Base-by-base conservation (phyloP, 2,888 invertebrate genomes). In the Isoperla grammatica region DNA sequence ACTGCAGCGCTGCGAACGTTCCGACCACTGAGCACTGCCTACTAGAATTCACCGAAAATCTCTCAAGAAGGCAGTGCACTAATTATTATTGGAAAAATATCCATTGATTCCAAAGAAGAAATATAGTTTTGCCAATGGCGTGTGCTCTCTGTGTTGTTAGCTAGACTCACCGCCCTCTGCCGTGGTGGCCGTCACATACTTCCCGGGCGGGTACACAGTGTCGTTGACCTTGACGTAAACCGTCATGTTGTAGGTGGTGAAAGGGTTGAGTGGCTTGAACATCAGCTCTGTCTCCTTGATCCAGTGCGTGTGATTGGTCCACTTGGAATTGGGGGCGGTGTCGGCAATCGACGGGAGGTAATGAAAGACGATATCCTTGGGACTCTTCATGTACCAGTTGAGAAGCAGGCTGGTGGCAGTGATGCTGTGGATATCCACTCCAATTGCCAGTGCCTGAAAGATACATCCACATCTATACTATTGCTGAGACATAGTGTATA, bases 211-310 rank as follows among this genome's bases (percentile, higher is more conserved):
- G 62, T 83, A 86, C 0, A 80, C 80, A 37, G 65, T 66, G 1
- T 70, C 71, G 17, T 71, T 75, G 63, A 79, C 76, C 57, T 81
- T 76, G 0, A 88, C 86, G 72, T 85, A 90, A 55, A 91, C 85
- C 0, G 90, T 90, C 61, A 90, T 79, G 66, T 89, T 89, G 70
- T 92, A 92, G n/a, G 78, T 76, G 0, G 89, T 89, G 68, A 76
- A 87, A 0, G 91, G 84, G 62, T 81, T 76, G 49, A 92, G 75
- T 56, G 80, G 72, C 0, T 75, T 78, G 68, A 91, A 90, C 45
- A 79, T 80, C 70, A 76, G 80, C 59, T 76, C 78, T 22, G 78
- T 80, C 3, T 81, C 79, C 22, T 80, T 77, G 2, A 79, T 83
- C 89, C 89, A 90, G 0, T 68, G 65, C 1, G 75, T 74, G 29